Base-by-base conservation (phyloP, 2,797 vertebrate species). In the Okamejei kenojei region DNA sequence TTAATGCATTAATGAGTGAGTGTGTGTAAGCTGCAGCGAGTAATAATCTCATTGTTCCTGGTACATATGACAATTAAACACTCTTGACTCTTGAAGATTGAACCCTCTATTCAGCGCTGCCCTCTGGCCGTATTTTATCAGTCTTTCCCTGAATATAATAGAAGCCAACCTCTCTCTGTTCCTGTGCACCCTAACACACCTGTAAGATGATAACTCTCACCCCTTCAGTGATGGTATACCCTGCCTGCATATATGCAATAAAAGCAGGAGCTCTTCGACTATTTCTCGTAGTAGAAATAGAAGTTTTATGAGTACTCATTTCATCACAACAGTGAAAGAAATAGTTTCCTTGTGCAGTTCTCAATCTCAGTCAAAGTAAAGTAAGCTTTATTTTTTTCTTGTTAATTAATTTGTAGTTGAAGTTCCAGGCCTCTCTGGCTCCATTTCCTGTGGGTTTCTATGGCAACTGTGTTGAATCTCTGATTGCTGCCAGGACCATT, bases 401-500 rank as follows among this genome's bases (percentile, higher is more conserved):
- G 93, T 93, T 84, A 63, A 71, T 93, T 93, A 68, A 71, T 82
- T 93, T 80, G 79, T 63, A 77, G 79, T 73, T 68, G 63, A 71
- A 93, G 77, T 73, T 90, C 93, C 45, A 93, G 90, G 93, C 93
- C 78, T 81, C 80, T 93, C 84, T 68, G 61, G 17, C 84, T 88
- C 84, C 71, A 94, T 91, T 90, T 93, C 93, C 93, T 93, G 90
- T 93, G 73, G 17, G 93, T 94, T 94, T 71, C 90, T 92, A 80
- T 88, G 90, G 93, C 93, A 94, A 94, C 93, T n/a, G 38, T 90
- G 79, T 93, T 61, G 92, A 91, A 79, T 82, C 90, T 94, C 90
- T 94, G 90, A 94, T 94, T 93, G 79, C 93, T 93, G 93, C 90
- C 93, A 94, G 78, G 93, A n/a, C 90, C 81, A 90, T 93, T 79